These are phyloP conservation scores for Augochlorella aurata DNA, from an alignment of 2,888 invertebrate species.

Conservation along the genomic window DNA sequence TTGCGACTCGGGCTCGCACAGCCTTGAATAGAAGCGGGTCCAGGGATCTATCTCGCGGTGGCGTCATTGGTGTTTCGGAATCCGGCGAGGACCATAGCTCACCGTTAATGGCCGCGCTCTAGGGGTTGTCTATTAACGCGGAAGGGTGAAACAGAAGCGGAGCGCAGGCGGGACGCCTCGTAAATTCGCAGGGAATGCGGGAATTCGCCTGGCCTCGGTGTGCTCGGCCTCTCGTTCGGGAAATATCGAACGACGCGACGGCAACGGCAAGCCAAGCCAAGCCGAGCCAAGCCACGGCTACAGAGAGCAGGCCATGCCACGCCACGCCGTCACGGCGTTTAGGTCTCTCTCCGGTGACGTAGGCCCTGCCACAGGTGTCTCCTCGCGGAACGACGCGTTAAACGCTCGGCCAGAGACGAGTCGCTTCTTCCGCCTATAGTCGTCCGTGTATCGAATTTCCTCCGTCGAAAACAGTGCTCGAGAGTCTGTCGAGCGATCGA, in stretches of 20 bases:
- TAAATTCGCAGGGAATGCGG: constrained; percentile 42
- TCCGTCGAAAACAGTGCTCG: too few species aligned
- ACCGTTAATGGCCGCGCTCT: constrained; percentile 12
- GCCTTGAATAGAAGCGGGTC: constrained; percentile 2
- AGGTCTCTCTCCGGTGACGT: constrained; percentile 40
- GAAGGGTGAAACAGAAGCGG: constrained; percentile 12
- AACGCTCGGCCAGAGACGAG: constrained; percentile 13
- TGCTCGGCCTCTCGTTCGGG: constrained; percentile 37
- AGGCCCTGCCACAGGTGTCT: constrained; percentile 53
- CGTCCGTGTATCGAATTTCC: too few species aligned
- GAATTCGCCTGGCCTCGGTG: neutral
- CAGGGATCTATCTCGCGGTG: constrained; percentile 10
- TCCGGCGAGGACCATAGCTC: constrained; percentile 18
- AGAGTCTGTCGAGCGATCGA: too few species aligned
- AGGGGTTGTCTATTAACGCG: constrained; percentile 26
- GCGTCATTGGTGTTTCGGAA: constrained; percentile 19
- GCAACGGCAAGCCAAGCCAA: neutral
- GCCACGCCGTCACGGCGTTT: constrained; percentile 13
- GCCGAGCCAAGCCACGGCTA: neutral
- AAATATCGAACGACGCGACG: constrained; percentile 34
- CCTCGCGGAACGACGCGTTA: constrained; percentile 41
- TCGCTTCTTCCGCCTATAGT: too few species aligned
- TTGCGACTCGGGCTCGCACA: neutral
- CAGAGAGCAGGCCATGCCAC: too few species aligned
- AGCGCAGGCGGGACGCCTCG: constrained; percentile 1